Evolutionary conservation across 2,113 vertebrate species (phyloP).

Genomic region (Mesoclemmys tuberculata): DNA sequence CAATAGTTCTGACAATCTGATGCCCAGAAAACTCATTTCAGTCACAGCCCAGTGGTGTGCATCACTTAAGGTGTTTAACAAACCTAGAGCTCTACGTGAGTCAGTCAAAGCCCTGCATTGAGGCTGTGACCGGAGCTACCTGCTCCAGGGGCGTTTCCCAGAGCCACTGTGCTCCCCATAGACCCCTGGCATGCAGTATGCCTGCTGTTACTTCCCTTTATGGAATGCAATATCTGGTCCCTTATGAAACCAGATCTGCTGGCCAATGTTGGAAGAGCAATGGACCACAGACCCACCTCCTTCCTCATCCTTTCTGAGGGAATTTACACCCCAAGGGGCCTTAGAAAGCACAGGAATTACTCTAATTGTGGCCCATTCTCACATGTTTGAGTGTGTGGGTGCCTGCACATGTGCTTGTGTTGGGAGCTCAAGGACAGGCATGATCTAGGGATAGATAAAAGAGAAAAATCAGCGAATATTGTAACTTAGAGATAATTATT

Average conservation of each 20-base stretch:
- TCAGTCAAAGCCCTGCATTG: too few species aligned
- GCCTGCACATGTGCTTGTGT: neutral
- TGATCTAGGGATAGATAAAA: neutral
- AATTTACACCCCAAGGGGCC: neutral
- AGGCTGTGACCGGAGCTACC: too few species aligned
- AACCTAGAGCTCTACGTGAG: too few species aligned
- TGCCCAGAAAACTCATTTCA: neutral
- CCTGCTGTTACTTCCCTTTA: neutral
- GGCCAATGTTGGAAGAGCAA: neutral
- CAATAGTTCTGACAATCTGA: neutral
- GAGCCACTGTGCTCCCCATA: neutral
- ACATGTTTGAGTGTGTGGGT: too few species aligned
- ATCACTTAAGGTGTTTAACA: neutral
- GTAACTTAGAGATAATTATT: too few species aligned
- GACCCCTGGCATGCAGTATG: neutral
- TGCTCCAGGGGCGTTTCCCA: neutral
- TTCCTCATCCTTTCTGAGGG: neutral
- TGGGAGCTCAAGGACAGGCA: neutral
- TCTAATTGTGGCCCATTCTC: neutral
- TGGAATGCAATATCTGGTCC: neutral
- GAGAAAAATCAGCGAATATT: neutral
- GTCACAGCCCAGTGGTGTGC: accelerated
- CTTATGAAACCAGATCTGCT: neutral
- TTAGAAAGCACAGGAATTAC: neutral
- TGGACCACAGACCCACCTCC: neutral